A percentile compares a stretch with the other conserved stretches of the same genome.
These are phyloP conservation scores for Luscinia luscinia DNA, from an alignment of 2,797 vertebrate species.

Conservation along the genomic window DNA sequence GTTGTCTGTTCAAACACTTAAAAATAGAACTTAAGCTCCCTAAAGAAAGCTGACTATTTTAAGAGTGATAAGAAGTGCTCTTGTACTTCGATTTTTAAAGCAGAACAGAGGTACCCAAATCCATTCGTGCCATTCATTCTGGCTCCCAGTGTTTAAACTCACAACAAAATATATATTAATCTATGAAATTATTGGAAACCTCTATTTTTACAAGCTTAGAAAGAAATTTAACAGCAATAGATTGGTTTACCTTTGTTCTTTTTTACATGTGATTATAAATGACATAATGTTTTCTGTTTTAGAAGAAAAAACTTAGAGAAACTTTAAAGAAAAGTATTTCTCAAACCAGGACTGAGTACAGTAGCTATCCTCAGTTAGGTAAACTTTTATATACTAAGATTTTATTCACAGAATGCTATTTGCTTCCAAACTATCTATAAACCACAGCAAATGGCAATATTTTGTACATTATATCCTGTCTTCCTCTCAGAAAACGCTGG, in stretches of 20 bases:
- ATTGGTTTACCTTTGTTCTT: neutral
- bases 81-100: neutral
- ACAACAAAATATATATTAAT: neutral
- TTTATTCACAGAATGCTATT: neutral
- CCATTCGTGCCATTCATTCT: neutral
- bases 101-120: neutral
- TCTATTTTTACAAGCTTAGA: neutral
- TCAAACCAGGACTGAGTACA: neutral
- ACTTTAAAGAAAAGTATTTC: neutral
- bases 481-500: neutral
- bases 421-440: neutral
- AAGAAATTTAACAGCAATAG: neutral
- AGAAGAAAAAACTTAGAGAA: neutral
- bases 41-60: neutral
- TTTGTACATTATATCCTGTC: neutral
- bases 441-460: neutral
- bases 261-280: neutral
- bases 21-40: neutral
- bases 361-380: neutral
- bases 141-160: neutral
- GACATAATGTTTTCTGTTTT: neutral
- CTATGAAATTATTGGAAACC: neutral
- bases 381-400: neutral
- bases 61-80: neutral
- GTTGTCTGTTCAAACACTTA: neutral